Evolutionary conservation across 2,113 vertebrate genomes (phyloP), one percentile per base, ranked within the genome.

Genomic region (Centropristis striata): DNA sequence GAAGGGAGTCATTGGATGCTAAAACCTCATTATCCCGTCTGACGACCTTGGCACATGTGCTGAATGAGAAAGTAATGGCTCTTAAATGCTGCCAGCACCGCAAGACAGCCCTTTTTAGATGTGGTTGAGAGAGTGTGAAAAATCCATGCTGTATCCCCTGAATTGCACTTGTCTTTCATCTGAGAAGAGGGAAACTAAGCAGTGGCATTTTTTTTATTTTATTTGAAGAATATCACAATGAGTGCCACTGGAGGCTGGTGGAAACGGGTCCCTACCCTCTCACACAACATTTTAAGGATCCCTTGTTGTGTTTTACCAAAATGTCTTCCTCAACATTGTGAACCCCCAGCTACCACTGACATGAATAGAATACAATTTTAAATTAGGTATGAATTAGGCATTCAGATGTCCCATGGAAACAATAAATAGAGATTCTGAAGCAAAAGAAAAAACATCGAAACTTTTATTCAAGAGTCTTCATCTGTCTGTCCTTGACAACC

Each of bases 21-120:
- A 71, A 92, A 90, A 90, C 78, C 90, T 92, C 88, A 93, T 93
- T 93, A 93, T 90, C 79, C 75, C 27, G 36, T 53, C 84, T 78
- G 84, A 71, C 57, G 85, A 93, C 92, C 90, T 93, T 93, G 91
- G 88, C 51, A 86, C 90, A 88, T 87, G 90, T 58, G 78, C 65
- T 81, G 92, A 90, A 93, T 93, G 76, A 80, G 84, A 76, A 86
- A 87, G 71, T 67, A 87, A 75, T 70, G 65, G 72, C 80, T 89
- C 76, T 72, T 66, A 85, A 88, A 82, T 2, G 32, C 28, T 83
- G 71, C 55, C 65, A 63, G 80, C 47, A 70, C 66, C 13, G 7
- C 60, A 41, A 86, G 78, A 70, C 54, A n/a, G 60, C 54, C 21
- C 58, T 82, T 76, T 85, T 78, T 53, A 71, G 51, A 88, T 80